Conservation (phyloP, 2,888 invertebrate genomes). For the Chromoteleia sp. region DNA sequence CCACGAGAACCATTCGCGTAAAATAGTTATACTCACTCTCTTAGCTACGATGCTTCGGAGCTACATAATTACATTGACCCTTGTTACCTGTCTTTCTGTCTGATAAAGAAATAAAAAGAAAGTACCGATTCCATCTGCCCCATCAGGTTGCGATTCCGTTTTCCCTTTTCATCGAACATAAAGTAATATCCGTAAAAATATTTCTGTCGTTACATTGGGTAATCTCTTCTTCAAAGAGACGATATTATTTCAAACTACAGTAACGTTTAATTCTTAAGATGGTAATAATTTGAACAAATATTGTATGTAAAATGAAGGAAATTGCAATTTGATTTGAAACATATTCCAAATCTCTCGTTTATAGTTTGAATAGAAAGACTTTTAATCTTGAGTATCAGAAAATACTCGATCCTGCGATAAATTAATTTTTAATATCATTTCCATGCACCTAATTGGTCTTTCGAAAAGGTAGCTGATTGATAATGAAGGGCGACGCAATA, state of each 20-base stretch:
- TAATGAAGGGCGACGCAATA: too few relatives aligned
- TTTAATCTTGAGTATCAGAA: too few relatives aligned
- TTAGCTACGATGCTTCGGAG: constrained; percentile 75
- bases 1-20: constrained; percentile 77
- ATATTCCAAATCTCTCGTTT: too few relatives aligned
- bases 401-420: too few relatives aligned
- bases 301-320: too few relatives aligned
- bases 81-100: constrained; percentile 74
- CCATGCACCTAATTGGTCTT: too few relatives aligned
- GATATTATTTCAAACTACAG: constrained; percentile 3
- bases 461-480: too few relatives aligned
- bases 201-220: constrained; percentile 41
- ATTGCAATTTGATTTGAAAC: too few relatives aligned
- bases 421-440: too few relatives aligned
- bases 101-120: constrained; percentile 69
- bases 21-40: constrained; percentile 78
- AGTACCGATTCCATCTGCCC: constrained; percentile 65
- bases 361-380: too few relatives aligned
- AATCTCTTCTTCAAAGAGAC: constrained; percentile 22
- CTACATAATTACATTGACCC: constrained; percentile 81
- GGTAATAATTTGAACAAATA: background rate
- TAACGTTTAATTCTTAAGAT: background rate
- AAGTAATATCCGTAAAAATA: constrained; percentile 39
- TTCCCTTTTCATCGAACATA: constrained; percentile 61
- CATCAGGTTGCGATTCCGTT: constrained; percentile 54